phyloP scores from a whole-genome alignment of 1,140 invertebrate genomes.

The Stenopsyche tienmushanensis region DNA sequence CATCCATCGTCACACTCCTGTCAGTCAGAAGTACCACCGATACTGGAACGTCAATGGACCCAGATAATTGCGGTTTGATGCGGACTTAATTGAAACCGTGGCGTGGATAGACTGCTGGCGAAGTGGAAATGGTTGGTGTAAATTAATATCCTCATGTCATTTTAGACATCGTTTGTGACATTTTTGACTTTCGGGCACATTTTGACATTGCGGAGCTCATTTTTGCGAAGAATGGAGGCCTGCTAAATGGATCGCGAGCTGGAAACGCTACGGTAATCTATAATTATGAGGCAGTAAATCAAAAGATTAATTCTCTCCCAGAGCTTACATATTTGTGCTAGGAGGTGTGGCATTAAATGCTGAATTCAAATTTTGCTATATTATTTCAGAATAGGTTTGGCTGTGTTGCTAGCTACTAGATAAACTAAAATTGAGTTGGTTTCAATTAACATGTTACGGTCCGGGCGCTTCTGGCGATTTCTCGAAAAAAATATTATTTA shows the following conservation, averaged over 20 bases:
- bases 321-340: conserved; percentile 18
- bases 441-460: not conserved
- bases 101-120: too few species aligned
- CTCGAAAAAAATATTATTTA: not conserved
- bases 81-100: conserved; percentile 7
- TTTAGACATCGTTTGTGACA: not conserved
- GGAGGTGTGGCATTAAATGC: conserved; percentile 18
- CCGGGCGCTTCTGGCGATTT: not conserved
- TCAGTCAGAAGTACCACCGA: not conserved
- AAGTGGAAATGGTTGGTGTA: not conserved
- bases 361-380: conserved; percentile 13
- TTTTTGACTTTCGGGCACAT: not conserved
- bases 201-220: not conserved
- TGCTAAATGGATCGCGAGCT: not conserved
- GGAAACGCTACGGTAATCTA: conserved; percentile 20
- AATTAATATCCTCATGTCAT: not conserved
- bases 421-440: not conserved
- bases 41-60: not conserved
- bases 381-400: conserved; percentile 14
- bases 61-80: conserved; percentile 11
- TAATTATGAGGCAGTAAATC: conserved; percentile 33
- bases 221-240: not conserved
- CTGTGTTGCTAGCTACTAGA: not conserved
- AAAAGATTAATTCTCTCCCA: conserved; percentile 24
- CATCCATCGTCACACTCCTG: not conserved